A percentile compares a stretch with the other conserved stretches of the same genome.
These are phyloP conservation scores for Cricetomys ansorgei DNA, from an alignment of 2,113 vertebrate species.

Conservation along the genomic window DNA sequence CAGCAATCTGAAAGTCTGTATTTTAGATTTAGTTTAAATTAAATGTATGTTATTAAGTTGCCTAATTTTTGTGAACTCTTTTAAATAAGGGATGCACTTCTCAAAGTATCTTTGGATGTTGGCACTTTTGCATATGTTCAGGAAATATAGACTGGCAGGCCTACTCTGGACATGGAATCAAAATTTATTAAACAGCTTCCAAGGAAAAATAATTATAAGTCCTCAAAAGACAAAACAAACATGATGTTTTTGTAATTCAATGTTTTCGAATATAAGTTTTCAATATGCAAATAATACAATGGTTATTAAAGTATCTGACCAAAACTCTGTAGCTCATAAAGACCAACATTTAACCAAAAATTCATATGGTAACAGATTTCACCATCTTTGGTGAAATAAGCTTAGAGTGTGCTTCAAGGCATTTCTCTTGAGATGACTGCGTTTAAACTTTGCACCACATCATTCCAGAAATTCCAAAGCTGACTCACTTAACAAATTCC, in stretches of 20 bases:
- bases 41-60: not conserved
- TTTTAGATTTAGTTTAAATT: not conserved
- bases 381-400: not conserved
- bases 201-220: conserved; percentile 37
- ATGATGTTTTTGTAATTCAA: conserved; percentile 34
- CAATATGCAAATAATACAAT: conserved; percentile 4
- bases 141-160: not conserved
- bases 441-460: not conserved
- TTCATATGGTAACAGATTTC: not conserved
- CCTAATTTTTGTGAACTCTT: not conserved
- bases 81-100: not conserved
- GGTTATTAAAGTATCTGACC: not conserved
- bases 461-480: conserved; percentile 33
- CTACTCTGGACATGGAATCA: not conserved
- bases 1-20: not conserved
- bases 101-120: not conserved
- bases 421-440: not conserved
- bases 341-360: not conserved
- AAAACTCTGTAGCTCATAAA: not conserved
- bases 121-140: not conserved
- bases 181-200: conserved; percentile 6
- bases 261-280: conserved; percentile 11
- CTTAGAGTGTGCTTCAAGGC: not conserved
- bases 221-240: conserved; percentile 39
- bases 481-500: not conserved